Base-by-base conservation (phyloP, 2,113 vertebrate species). In the Oryzias woworae region DNA sequence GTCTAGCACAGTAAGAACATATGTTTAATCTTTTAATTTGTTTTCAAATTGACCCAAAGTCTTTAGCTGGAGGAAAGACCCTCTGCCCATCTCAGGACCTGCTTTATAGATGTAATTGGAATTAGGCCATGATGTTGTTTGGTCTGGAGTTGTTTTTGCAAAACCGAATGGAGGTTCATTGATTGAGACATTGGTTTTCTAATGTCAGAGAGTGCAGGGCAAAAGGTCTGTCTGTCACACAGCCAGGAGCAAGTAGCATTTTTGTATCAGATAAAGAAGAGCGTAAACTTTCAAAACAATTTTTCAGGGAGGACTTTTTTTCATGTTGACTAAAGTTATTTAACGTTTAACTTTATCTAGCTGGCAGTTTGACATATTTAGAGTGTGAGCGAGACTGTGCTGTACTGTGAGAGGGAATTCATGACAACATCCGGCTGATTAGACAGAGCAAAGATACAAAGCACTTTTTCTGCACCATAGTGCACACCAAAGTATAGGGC, bases 51-150 rank as follows among this genome's bases (percentile, higher is more conserved):
- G 36, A 36, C 36, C 10, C 10, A 36, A 36, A 36, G 36, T 36
- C 36, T 45, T 45, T 45, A 2, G 14, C 15, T 16, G 47, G 8
- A 14, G 47, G n/a, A 22, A 2, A 20, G 8, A 18, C 13, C 14
- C 12, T 28, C 50, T 17, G 14, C 15, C 50, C 50, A 24, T 20
- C 24, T 51, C 47, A 41, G 41, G 44, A 63, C 56, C 18, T 64
- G 57, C 75, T 71, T 83, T 71, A 73, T 72, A 77, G 72, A 77
- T 12, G 69, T 78, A 80, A 85, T 90, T 85, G 84, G 75, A 86
- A 81, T 90, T 75, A 87, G 85, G 80, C 66, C 72, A 48, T 36
- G 28, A 64, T 80, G 68, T 75, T 70, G 36, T 80, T 74, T 62
- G 66, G 67, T 77, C 62, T 61, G 57, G 56, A 71, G 26, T 69